A percentile compares a stretch with the other conserved stretches of the same genome.
Evolutionary conservation across 2,113 vertebrate genomes (phyloP).

Genomic region (Catharus fuscescens): DNA sequence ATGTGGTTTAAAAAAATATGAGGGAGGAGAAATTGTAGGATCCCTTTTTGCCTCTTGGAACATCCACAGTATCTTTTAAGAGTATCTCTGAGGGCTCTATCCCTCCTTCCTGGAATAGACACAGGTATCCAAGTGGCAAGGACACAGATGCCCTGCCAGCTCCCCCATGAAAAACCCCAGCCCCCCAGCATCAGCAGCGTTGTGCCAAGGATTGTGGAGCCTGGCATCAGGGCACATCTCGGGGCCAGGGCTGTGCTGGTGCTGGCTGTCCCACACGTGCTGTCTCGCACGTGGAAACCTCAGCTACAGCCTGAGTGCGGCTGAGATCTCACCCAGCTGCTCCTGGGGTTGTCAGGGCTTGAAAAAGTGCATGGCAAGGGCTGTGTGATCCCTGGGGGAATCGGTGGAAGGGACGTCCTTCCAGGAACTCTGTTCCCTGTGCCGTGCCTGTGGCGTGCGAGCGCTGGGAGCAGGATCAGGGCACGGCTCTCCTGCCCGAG

Average conservation of each 20-base stretch:
- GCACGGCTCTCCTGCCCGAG: neutral
- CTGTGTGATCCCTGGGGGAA: neutral
- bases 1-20: neutral
- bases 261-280: neutral
- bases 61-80: neutral
- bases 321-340: neutral
- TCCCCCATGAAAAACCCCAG: accelerated
- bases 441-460: neutral
- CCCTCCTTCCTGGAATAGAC: neutral
- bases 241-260: accelerated
- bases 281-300: accelerated
- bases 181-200: neutral
- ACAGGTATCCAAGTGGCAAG: neutral
- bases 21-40: neutral
- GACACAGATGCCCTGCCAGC: neutral
- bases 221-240: neutral
- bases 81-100: neutral
- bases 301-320: accelerated
- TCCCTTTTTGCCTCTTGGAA: neutral
- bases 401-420: neutral
- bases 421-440: neutral
- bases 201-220: neutral
- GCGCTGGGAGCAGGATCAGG: neutral
- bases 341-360: neutral
- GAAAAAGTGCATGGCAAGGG: neutral